Evolutionary conservation across 1,140 invertebrate species (phyloP), one percentile per base, ranked within the genome.

Genomic region (Halesus radiatus): DNA sequence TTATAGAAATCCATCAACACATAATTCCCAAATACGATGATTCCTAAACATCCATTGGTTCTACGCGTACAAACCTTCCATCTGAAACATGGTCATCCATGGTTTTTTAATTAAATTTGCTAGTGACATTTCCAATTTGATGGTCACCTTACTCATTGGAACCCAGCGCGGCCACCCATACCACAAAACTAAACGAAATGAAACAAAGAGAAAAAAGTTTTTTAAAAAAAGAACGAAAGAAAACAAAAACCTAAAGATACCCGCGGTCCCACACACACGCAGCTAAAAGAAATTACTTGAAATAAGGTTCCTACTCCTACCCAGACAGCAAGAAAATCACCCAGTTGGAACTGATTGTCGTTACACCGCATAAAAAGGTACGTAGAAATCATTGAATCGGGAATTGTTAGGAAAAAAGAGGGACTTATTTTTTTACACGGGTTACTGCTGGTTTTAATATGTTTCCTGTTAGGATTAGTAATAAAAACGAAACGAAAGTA

Each of bases 401-500:
- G 15, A 23, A 60, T 5, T 6, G 18, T 60, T 56, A 6, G n/a
- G 56, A 7, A 18, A 18, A 23, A 4, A 22, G 0, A 10, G 18
- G 4, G 3, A 6, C 10, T 15, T 15, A 64, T 32, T 29, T 66
- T 32, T 66, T 66, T 66, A 66, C 62, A 5, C 16, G 7, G 15
- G 62, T 13, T 32, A 29, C 6, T 66, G 29, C 15, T 66, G 13
- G n/a, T 26, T 29, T 8, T 10, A 66, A 26, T 16, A 32, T 66
- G 1, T 22, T 26, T 22, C 22, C 10, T 22, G 62, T n/a, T 26
- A 26, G 62, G 13, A 66, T 6, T 16, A n/a, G 16, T 66, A 37
- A 32, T 66, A 66, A 66, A 66, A 66, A 66, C 16, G 26, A 66
- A 66, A 66, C 22, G 8, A 66, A 66, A 66, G 62, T 66, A 66